These are phyloP conservation scores for Mellivora capensis DNA, from an alignment of 2,113 vertebrate genomes.

Conservation along the genomic window DNA sequence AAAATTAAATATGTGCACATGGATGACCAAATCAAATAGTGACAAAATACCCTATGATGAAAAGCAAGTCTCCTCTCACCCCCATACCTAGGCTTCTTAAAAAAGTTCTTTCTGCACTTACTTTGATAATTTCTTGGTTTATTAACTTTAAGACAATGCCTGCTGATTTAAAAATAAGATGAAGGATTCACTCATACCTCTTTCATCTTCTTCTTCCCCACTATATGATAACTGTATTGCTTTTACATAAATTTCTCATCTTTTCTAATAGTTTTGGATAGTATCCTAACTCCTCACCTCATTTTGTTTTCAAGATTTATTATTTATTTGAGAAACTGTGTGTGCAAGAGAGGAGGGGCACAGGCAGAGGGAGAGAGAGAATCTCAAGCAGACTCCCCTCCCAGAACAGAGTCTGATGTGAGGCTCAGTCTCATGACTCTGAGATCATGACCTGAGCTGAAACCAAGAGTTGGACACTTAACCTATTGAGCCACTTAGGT, in stretches of 20 bases:
- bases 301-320: background rate
- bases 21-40: conserved; percentile 22
- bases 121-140: background rate
- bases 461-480: background rate
- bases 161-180: conserved; percentile 18
- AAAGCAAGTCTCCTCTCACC: background rate
- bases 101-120: conserved; percentile 2
- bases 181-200: background rate
- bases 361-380: background rate
- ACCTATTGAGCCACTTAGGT: background rate
- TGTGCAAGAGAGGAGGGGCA: background rate
- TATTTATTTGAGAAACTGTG: background rate
- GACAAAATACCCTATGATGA: background rate
- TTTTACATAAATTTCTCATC: background rate
- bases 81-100: background rate
- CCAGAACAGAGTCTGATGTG: background rate
- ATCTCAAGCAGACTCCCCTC: background rate
- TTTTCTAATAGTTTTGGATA: conserved; percentile 11
- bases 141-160: conserved; percentile 36
- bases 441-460: background rate
- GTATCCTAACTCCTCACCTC: background rate
- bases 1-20: background rate
- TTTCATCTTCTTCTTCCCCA: background rate
- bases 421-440: background rate
- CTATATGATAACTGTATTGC: background rate